A percentile compares a stretch with the other conserved stretches of the same genome.
These are phyloP conservation scores for Acrocephalus arundinaceus DNA, from an alignment of 2,113 vertebrate genomes.

Conservation along the genomic window DNA sequence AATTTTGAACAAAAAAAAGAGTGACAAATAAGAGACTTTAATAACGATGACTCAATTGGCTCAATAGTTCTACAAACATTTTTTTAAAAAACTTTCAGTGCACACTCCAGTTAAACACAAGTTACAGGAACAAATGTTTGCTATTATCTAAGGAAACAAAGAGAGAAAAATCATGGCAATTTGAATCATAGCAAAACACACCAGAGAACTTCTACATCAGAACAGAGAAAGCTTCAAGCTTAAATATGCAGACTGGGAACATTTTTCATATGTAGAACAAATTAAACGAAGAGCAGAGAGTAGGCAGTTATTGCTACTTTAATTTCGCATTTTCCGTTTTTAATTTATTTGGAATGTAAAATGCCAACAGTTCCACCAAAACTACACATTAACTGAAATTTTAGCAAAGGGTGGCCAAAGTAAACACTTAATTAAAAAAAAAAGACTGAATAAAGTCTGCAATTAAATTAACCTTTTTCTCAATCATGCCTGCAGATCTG, in stretches of 20 bases:
- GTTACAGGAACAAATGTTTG: not conserved
- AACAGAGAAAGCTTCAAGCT: not conserved
- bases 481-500: not conserved
- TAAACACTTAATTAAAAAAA: not conserved
- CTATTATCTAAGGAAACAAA: not conserved
- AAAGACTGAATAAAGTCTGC: not conserved
- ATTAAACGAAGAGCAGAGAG: not conserved
- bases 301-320: not conserved
- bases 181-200: not conserved
- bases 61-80: not conserved
- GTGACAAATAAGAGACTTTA: not conserved
- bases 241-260: not conserved
- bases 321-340: not conserved
- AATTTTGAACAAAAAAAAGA: not conserved
- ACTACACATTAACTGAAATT: not conserved
- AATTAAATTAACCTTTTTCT: not conserved
- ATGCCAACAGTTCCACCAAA: not conserved
- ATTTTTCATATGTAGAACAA: not conserved
- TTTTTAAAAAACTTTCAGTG: accelerated
- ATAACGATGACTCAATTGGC: not conserved
- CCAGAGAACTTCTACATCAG: not conserved
- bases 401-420: not conserved
- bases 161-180: not conserved
- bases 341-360: not conserved
- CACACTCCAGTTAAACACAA: not conserved